phyloP scores from a whole-genome alignment of 2,113 vertebrate species.

The Pipra filicauda region DNA sequence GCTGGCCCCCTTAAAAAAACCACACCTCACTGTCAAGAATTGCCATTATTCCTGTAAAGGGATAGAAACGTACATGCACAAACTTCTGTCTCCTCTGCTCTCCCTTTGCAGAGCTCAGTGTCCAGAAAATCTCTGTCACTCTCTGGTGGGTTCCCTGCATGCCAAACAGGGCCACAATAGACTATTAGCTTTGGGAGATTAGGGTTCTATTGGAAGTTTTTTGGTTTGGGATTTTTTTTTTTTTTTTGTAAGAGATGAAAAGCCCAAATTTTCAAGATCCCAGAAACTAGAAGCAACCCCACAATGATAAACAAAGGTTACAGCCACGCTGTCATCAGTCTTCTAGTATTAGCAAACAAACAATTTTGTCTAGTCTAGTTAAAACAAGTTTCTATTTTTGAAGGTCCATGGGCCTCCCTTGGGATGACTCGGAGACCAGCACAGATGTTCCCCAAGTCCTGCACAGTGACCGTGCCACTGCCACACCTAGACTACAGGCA shows the following conservation, averaged over 20 bases:
- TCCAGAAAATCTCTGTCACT: neutral
- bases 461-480: fast-evolving
- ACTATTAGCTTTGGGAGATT: neutral
- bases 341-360: neutral
- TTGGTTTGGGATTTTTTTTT: neutral
- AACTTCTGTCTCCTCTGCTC: neutral
- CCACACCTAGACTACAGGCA: neutral
- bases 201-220: neutral
- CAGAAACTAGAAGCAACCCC: neutral
- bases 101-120: neutral
- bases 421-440: neutral
- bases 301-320: neutral
- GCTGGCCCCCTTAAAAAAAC: neutral
- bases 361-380: neutral
- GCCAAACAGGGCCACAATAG: neutral
- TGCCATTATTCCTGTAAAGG: neutral
- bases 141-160: neutral
- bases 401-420: neutral
- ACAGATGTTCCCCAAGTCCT: neutral
- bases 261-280: neutral
- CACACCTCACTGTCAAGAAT: neutral
- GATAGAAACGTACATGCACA: neutral
- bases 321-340: too few relatives aligned
- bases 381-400: neutral
- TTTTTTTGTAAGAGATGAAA: neutral